Percentiles rank a stretch among this genome's conserved stretches.
Conservation (phyloP, 2,888 invertebrate genomes). For the Cheilosia scutellata region DNA sequence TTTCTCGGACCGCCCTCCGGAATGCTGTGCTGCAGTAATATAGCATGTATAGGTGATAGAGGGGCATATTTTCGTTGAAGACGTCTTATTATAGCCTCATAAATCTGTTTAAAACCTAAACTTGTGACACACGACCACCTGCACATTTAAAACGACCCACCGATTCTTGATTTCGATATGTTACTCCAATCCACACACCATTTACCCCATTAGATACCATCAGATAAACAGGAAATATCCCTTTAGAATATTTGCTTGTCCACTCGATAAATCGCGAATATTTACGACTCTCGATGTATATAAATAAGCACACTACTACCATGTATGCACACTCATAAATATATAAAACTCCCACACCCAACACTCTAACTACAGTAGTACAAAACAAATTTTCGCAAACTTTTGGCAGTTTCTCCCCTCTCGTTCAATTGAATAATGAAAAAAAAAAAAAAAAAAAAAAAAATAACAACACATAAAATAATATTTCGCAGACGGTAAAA, state of each 20-base stretch:
- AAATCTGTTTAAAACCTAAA: no score
- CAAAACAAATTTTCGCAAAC: constrained; percentile 7
- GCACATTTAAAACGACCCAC: no score
- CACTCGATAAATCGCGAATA: constrained; percentile 48
- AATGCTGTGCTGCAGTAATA: no score
- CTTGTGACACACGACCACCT: no score
- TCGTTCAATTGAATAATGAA: constrained; percentile 41
- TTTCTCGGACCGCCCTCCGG: no score
- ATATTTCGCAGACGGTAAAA: constrained; percentile 71
- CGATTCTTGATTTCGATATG: no score
- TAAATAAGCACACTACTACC: constrained; percentile 7
- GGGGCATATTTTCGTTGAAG: no score
- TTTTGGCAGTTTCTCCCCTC: constrained; percentile 8
- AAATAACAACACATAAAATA: constrained; percentile 52
- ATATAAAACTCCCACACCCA: not conserved
- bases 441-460: not conserved
- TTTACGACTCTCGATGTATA: not conserved
- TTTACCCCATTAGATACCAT: no score
- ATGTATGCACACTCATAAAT: not conserved
- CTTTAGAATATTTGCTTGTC: constrained; percentile 36
- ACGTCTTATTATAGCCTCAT: no score
- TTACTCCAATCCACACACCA: no score
- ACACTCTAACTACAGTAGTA: constrained; percentile 1
- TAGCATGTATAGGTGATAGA: no score
- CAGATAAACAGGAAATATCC: constrained; percentile 14